Evolutionary conservation across 2,797 vertebrate species (phyloP).

Genomic region (Crossoptilon crossoptilon): DNA sequence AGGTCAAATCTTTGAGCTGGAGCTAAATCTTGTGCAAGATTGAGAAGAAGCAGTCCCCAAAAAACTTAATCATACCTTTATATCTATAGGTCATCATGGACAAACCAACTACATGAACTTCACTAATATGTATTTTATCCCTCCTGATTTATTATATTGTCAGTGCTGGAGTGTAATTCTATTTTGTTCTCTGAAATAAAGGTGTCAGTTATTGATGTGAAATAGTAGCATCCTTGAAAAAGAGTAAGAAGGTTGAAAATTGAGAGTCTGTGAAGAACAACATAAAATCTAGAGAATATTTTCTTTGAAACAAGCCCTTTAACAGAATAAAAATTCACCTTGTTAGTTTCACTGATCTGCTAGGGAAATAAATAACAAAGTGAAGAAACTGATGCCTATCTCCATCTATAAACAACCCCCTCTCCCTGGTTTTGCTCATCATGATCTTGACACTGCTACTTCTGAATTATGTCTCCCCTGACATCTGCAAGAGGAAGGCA

Average conservation of each 20-base stretch:
- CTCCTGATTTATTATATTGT: constrained; percentile 70
- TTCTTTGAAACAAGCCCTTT: constrained; percentile 43
- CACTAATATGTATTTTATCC: constrained; percentile 68
- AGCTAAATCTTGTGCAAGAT: constrained; percentile 79
- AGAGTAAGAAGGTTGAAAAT: constrained; percentile 66
- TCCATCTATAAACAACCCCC: not conserved
- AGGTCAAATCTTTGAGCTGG: constrained; percentile 79
- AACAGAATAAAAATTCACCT: constrained; percentile 56
- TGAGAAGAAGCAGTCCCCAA: constrained; percentile 77
- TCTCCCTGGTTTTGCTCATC: not conserved
- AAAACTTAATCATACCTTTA: constrained; percentile 81
- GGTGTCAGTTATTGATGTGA: constrained; percentile 70
- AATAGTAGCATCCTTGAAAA: constrained; percentile 65
- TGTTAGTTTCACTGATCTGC: constrained; percentile 27
- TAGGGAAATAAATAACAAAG: constrained; percentile 32
- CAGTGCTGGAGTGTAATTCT: constrained; percentile 69
- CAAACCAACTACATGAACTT: constrained; percentile 72
- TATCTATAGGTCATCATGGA: constrained; percentile 77
- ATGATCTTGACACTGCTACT: not conserved
- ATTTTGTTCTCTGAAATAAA: constrained; percentile 76
- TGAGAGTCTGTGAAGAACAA: constrained; percentile 60
- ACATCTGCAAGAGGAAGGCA: not conserved
- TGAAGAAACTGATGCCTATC: not conserved
- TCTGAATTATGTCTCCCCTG: not conserved
- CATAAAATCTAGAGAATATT: constrained; percentile 21